Percentiles rank a stretch among this genome's conserved stretches.
phyloP scores from a whole-genome alignment of 2,888 invertebrate genomes.

The Sesia bembeciformis region DNA sequence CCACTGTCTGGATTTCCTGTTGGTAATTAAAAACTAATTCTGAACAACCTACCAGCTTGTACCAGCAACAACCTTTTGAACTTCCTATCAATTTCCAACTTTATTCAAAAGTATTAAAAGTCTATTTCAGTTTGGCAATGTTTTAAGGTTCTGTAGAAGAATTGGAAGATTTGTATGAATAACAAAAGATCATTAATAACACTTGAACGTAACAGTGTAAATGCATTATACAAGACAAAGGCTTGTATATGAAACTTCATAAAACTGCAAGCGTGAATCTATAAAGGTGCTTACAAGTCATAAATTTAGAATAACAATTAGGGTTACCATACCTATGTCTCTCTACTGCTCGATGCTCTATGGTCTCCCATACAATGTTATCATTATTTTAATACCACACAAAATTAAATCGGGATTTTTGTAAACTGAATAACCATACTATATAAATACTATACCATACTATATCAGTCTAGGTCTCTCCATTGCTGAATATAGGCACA shows the following conservation, averaged over 20 bases:
- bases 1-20: constrained; percentile 36
- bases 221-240: constrained; percentile 16
- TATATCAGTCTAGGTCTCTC: too few species aligned
- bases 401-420: too few species aligned
- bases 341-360: too few species aligned
- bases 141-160: neutral
- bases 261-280: neutral
- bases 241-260: neutral
- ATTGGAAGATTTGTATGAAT: constrained; percentile 23
- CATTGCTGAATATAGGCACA: too few species aligned
- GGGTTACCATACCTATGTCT: too few species aligned
- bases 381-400: too few species aligned
- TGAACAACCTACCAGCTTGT: neutral
- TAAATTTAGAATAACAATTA: too few species aligned
- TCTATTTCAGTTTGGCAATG: neutral
- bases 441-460: too few species aligned
- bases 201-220: constrained; percentile 41
- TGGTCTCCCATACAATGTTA: too few species aligned
- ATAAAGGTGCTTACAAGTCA: neutral
- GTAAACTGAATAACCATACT: too few species aligned
- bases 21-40: constrained; percentile 65
- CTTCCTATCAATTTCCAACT: neutral
- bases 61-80: neutral
- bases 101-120: neutral
- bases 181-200: constrained; percentile 65